phyloP scores from a whole-genome alignment of 2,113 vertebrate genomes.

The Abramis brama region DNA sequence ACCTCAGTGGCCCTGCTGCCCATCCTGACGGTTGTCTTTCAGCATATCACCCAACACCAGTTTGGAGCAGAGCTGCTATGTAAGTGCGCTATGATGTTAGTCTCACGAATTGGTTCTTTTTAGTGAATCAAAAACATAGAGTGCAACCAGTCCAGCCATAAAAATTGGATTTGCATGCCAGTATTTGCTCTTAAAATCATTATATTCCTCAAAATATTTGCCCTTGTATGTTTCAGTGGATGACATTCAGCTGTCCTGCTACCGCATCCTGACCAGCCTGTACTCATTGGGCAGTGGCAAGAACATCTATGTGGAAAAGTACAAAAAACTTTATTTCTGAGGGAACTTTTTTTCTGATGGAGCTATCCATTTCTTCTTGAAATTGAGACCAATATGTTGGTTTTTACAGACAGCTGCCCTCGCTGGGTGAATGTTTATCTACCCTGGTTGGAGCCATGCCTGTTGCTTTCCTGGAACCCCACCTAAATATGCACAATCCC shows the following conservation, averaged over 20 bases:
- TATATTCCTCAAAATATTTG: too few relatives aligned
- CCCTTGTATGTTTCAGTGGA: slow-evolving; percentile 79
- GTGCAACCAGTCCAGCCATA: too few relatives aligned
- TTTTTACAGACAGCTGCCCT: slow-evolving; percentile 86
- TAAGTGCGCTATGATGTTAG: slow-evolving; percentile 72
- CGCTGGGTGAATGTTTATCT: slow-evolving; percentile 91
- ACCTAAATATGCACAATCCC: slow-evolving; percentile 88
- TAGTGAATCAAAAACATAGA: too few relatives aligned
- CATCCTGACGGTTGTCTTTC: slow-evolving; percentile 90
- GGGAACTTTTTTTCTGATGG: neutral
- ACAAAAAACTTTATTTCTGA: slow-evolving; percentile 41
- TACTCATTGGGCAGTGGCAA: slow-evolving; percentile 93
- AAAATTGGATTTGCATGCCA: neutral
- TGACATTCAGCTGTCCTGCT: slow-evolving; percentile 95
- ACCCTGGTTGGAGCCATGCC: slow-evolving; percentile 92
- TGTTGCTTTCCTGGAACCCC: slow-evolving; percentile 93
- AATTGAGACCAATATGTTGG: slow-evolving; percentile 7
- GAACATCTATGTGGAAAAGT: slow-evolving; percentile 96
- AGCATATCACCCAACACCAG: slow-evolving; percentile 87
- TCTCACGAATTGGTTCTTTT: neutral
- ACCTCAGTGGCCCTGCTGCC: slow-evolving; percentile 91
- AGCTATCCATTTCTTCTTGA: neutral
- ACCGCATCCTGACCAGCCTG: slow-evolving; percentile 89
- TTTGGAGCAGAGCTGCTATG: slow-evolving; percentile 88
- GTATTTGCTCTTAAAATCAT: neutral